These are phyloP conservation scores for Galleria mellonella DNA, from an alignment of 1,140 invertebrate species.

Conservation along the genomic window DNA sequence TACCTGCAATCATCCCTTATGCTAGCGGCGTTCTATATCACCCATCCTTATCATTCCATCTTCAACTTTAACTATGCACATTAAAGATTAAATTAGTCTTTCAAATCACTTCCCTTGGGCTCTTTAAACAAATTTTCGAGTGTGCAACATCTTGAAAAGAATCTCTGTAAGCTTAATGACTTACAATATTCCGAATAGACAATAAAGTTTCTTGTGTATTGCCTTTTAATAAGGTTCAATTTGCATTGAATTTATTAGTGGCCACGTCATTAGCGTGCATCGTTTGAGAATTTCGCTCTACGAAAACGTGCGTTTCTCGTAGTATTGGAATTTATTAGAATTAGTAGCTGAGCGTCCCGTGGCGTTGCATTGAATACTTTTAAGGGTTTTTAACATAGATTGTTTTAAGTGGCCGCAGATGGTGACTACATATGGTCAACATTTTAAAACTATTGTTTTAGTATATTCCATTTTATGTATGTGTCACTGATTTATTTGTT, in stretches of 20 bases:
- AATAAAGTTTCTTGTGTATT: constrained; percentile 25
- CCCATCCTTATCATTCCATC: constrained; percentile 6
- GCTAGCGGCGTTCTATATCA: constrained; percentile 9
- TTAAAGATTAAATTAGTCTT: constrained; percentile 17
- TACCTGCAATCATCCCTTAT: constrained; percentile 52
- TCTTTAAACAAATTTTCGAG: constrained; percentile 16
- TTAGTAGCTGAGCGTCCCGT: constrained; percentile 31
- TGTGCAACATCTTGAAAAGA: constrained; percentile 63
- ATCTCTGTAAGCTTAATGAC: constrained; percentile 61
- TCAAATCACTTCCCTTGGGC: constrained; percentile 14
- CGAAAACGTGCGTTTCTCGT: constrained; percentile 58
- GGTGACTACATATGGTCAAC: constrained; percentile 9
- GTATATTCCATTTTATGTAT: too few relatives aligned
- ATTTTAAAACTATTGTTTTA: constrained; percentile 28
- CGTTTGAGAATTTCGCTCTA: constrained; percentile 56
- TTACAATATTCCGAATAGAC: constrained; percentile 36
- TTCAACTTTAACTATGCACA: constrained; percentile 12
- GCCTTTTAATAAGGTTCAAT: constrained; percentile 18
- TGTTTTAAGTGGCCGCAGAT: constrained; percentile 33
- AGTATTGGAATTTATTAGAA: constrained; percentile 63
- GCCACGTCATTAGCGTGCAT: constrained; percentile 15
- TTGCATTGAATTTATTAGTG: constrained; percentile 7
- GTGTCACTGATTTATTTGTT: too few relatives aligned
- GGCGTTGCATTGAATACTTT: constrained; percentile 39
- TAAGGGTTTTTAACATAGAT: constrained; percentile 42